A percentile compares a stretch with the other conserved stretches of the same genome.
phyloP scores from a whole-genome alignment of 1,140 invertebrate genomes.

The Pentalonia nigronervosa region DNA sequence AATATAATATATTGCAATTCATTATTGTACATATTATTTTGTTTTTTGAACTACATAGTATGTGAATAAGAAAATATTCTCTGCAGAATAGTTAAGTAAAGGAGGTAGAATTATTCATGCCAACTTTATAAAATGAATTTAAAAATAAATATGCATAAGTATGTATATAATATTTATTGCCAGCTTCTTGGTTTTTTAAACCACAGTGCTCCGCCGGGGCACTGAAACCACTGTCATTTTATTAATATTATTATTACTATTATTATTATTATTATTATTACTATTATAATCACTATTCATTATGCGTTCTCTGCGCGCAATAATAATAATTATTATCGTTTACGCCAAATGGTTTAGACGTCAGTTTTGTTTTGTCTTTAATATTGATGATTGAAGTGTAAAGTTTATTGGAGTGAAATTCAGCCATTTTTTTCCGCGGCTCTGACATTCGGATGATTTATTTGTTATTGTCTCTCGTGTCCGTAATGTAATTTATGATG shows the following conservation, averaged over 20 bases:
- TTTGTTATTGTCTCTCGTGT: constrained; percentile 49
- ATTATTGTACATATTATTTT: neutral
- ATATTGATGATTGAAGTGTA: constrained; percentile 53
- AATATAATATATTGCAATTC: neutral
- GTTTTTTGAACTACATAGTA: neutral
- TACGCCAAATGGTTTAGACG: constrained; percentile 10
- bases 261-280: neutral
- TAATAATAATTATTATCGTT: constrained; percentile 40
- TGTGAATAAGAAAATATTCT: neutral
- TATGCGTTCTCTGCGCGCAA: neutral
- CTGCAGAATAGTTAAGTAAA: neutral
- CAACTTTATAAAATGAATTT: neutral
- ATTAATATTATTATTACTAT: neutral
- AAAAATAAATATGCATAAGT: neutral
- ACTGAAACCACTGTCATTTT: neutral
- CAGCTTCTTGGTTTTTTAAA: neutral
- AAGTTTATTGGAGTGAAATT: constrained; percentile 49
- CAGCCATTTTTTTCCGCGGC: neutral
- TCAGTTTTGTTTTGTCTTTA: constrained; percentile 38
- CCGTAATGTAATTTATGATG: constrained; percentile 35
- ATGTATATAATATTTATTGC: neutral
- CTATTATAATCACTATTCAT: constrained; percentile 19
- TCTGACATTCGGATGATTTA: constrained; percentile 54
- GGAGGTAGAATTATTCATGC: neutral
- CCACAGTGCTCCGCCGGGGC: neutral